These are phyloP conservation scores for Sebastes wilsoni DNA, from an alignment of 2,797 vertebrate species.

Conservation along the genomic window DNA sequence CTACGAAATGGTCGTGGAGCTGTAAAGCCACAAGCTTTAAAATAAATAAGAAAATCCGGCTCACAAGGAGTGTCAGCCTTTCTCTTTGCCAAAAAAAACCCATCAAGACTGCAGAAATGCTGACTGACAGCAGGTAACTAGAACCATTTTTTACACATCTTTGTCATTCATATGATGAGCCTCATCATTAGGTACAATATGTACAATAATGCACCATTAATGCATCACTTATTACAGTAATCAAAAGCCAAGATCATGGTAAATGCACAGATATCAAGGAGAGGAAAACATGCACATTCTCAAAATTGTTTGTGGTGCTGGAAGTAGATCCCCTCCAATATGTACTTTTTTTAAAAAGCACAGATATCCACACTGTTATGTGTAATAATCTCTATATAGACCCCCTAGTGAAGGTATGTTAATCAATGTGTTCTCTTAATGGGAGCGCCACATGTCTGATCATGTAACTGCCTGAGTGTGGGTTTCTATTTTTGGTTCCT, in stretches of 20 bases:
- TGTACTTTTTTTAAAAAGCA: too few relatives aligned
- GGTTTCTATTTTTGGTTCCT: slow-evolving; percentile 71
- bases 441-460: slow-evolving; percentile 47
- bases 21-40: slow-evolving; percentile 43
- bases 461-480: slow-evolving; percentile 57
- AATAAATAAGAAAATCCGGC: slow-evolving; percentile 4
- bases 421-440: slow-evolving; percentile 31
- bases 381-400: neutral
- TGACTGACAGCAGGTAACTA: slow-evolving; percentile 77
- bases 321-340: too few relatives aligned
- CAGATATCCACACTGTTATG: neutral
- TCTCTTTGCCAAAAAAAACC: slow-evolving; percentile 23
- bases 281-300: too few relatives aligned
- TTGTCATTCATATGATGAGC: neutral
- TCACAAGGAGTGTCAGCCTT: slow-evolving; percentile 38
- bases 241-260: neutral
- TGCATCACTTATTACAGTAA: neutral
- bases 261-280: too few relatives aligned
- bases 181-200: too few relatives aligned
- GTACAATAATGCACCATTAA: neutral
- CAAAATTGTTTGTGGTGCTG: too few relatives aligned
- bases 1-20: slow-evolving; percentile 38
- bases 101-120: slow-evolving; percentile 60
- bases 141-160: neutral
- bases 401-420: neutral